Evolutionary conservation across 2,113 vertebrate species (phyloP), one percentile per base, ranked within the genome.

Genomic region (Agelaius phoeniceus): DNA sequence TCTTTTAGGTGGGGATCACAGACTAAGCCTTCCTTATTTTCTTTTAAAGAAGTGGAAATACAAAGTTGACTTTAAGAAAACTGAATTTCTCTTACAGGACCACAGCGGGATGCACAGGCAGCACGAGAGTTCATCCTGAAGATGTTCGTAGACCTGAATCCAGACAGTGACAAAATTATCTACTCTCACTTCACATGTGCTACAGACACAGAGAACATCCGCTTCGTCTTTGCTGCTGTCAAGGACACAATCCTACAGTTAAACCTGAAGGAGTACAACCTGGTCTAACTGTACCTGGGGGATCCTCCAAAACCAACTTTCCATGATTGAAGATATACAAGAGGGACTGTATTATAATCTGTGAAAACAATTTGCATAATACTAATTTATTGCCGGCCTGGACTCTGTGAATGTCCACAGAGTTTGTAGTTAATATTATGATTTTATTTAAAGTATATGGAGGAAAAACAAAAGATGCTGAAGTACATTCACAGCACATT

Each of bases 141-240:
- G 98, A 99, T 99, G 99, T 99, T 99, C 13, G 99, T 99, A 96
- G 99, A 99, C 97, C 99, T 99, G 98, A 99, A 99, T 92, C 99
- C 99, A 75, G 99, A 99, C 97, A 99, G 98, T 97, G 99, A 99
- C 95, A 99, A 99, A 98, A 99, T 99, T 87, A 99, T 99, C 98
- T 99, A 99, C 98, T 99, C 99, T 49, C 99, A 99, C 98, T 99
- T 99, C 98, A 99, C 99, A 7, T 99, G 99, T 21, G 99, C 99
- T 98, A 99, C 99, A 79, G 99, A 99, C 97, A 99, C 98, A 79
- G 99, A 99, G 98, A 99, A 99, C 88, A 99, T 99, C 92, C 98
- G 99, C 84, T 99, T 99, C 6, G 99, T 99, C 97, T 99, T 99
- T 77, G 98, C 99, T n/a, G 99, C 99, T 44, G 99, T 99, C 98